Conservation (phyloP, 2,888 invertebrate genomes). For the Hirtodrosophila cameraria region DNA sequence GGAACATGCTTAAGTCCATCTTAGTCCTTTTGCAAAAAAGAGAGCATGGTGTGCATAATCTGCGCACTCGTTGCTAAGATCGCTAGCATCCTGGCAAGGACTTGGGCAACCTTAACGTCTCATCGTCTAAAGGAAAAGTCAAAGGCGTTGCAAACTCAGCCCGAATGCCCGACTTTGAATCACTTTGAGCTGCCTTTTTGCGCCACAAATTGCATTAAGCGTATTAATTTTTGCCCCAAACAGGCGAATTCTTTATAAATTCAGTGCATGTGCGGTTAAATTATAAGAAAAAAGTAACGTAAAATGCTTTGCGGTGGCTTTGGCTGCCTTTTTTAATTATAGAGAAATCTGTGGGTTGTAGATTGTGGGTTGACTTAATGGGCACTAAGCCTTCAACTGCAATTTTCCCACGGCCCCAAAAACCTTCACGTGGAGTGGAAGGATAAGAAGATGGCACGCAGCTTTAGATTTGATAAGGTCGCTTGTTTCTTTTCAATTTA, state of each 20-base stretch:
- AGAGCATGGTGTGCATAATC: constrained; percentile 26
- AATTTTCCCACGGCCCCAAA: constrained; percentile 3
- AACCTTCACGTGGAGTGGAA: too few species aligned
- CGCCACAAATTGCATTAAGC: constrained; percentile 67
- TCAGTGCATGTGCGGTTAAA: constrained; percentile 8
- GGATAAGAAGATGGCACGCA: constrained; percentile 26
- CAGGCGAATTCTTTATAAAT: constrained; percentile 28
- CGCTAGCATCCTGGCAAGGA: constrained; percentile 19
- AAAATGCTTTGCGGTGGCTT: not conserved
- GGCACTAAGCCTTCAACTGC: constrained; percentile 15
- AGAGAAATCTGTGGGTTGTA: not conserved
- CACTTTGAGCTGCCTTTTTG: constrained; percentile 53
- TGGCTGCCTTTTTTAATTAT: constrained; percentile 32
- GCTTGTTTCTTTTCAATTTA: constrained; percentile 63
- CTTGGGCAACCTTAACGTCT: too few species aligned
- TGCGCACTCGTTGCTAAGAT: constrained; percentile 27
- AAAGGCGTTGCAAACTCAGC: constrained; percentile 14
- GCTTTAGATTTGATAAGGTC: constrained; percentile 34
- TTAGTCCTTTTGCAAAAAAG: constrained; percentile 3
- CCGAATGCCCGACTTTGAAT: constrained; percentile 29
- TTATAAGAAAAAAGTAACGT: not conserved
- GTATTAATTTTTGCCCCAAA: constrained; percentile 58
- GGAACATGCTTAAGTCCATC: constrained; percentile 18
- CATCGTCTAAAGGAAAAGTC: constrained; percentile 9
- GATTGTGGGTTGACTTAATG: not conserved